Percentiles rank a stretch among this genome's conserved stretches.
Conservation (phyloP, 92 coral and sea anemone genomes). For the Epizoanthus fatuus region DNA sequence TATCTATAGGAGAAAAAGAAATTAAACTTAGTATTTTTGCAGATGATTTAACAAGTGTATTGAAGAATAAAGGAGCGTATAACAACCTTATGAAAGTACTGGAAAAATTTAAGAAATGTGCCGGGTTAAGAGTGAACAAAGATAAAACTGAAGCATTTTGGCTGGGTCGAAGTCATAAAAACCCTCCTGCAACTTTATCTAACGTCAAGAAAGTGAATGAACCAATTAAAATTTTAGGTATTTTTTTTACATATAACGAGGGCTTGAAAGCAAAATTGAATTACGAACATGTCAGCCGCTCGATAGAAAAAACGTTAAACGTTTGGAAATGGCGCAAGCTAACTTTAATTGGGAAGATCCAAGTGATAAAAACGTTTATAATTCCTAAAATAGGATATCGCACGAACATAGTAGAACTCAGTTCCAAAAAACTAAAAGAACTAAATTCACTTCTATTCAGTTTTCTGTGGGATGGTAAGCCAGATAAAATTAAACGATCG, state of each 20-base stretch:
- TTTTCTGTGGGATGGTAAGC: conserved; percentile 47
- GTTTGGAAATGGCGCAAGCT: conserved; percentile 43
- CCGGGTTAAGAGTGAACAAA: neutral
- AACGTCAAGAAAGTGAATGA: conserved; percentile 5
- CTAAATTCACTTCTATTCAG: conserved; percentile 18
- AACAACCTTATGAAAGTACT: too few relatives aligned
- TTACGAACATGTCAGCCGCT: conserved; percentile 5
- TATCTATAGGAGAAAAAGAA: conserved; percentile 15
- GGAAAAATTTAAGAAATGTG: too few relatives aligned
- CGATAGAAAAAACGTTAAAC: conserved; percentile 2
- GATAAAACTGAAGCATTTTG: conserved; percentile 27
- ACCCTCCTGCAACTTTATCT: too few relatives aligned
- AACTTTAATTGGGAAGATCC: conserved; percentile 41
- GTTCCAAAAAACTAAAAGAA: conserved; percentile 2
- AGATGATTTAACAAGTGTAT: too few relatives aligned
- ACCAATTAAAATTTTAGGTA: conserved; percentile 50
- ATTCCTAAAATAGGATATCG: conserved; percentile 39
- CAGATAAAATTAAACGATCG: conserved; percentile 29
- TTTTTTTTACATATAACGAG: conserved; percentile 43
- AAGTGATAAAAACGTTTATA: conserved; percentile 44
- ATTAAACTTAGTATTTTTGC: conserved; percentile 18
- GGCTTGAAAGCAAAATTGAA: conserved; percentile 12
- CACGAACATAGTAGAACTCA: conserved; percentile 28
- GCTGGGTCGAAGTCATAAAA: too few relatives aligned
- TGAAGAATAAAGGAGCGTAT: too few relatives aligned